These are phyloP conservation scores for Notocelia uddmanniana DNA, from an alignment of 2,888 invertebrate species.

Conservation along the genomic window DNA sequence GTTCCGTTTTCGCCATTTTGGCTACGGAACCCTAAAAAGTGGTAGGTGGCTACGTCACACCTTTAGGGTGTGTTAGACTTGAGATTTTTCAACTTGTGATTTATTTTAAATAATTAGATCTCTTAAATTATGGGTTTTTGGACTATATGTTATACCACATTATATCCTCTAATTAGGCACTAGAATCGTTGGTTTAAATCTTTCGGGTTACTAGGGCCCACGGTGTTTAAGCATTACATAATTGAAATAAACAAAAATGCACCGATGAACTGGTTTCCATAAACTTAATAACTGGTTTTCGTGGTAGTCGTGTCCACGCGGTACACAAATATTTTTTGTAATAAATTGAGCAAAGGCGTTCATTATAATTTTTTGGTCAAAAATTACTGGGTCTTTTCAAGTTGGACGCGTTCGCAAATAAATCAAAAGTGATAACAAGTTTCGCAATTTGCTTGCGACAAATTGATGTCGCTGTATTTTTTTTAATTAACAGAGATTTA, in stretches of 20 bases:
- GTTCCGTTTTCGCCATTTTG: too few species aligned
- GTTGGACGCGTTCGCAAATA: slow-evolving; percentile 32
- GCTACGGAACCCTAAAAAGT: too few species aligned
- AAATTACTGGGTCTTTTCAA: slow-evolving; percentile 19
- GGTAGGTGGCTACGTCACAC: too few species aligned
- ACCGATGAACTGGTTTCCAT: background rate
- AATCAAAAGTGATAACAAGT: slow-evolving; percentile 44
- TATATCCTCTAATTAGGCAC: too few species aligned
- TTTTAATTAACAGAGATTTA: slow-evolving; percentile 51
- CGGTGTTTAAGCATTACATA: too few species aligned
- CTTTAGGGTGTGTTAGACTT: too few species aligned
- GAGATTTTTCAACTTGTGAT: too few species aligned
- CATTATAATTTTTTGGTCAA: slow-evolving; percentile 6
- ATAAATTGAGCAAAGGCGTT: slow-evolving; percentile 8
- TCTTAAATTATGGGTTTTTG: too few species aligned
- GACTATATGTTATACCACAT: too few species aligned
- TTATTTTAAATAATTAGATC: too few species aligned
- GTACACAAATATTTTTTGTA: slow-evolving; percentile 17
- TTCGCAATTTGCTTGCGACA: slow-evolving; percentile 49
- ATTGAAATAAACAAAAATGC: background rate
- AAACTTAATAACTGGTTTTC: background rate
- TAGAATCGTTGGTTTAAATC: too few species aligned
- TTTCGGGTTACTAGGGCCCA: too few species aligned
- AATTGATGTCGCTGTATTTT: slow-evolving; percentile 59
- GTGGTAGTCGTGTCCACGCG: background rate